phyloP scores from a whole-genome alignment of 1,140 invertebrate genomes.

The Homalodisca vitripennis region DNA sequence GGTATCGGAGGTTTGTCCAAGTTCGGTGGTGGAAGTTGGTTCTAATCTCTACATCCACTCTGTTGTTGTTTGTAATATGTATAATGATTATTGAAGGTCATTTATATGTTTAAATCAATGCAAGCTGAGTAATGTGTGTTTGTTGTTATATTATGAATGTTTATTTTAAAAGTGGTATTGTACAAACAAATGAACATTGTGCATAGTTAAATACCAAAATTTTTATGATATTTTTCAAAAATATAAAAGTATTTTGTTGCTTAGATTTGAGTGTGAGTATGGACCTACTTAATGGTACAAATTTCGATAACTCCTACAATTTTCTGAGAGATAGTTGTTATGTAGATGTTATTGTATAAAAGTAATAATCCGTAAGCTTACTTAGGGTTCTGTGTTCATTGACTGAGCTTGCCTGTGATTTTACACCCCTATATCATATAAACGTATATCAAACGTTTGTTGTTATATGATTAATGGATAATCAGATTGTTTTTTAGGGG shows the following conservation, averaged over 20 bases:
- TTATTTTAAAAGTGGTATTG: background rate
- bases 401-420: constrained; percentile 27
- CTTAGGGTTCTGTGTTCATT: constrained; percentile 22
- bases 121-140: background rate
- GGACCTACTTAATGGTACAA: constrained; percentile 1
- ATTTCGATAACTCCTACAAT: constrained; percentile 1
- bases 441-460: background rate
- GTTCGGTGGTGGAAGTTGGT: constrained; percentile 42
- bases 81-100: too few species aligned
- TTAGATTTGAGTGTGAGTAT: background rate
- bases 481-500: background rate
- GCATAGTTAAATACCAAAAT: constrained; percentile 1
- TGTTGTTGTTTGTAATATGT: too few species aligned
- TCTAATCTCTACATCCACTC: constrained; percentile 36
- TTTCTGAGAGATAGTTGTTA: constrained; percentile 15
- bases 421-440: background rate
- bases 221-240: constrained; percentile 10
- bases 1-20: constrained; percentile 42
- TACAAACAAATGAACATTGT: background rate
- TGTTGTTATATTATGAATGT: background rate
- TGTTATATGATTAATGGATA: constrained; percentile 4
- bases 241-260: background rate
- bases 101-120: too few species aligned
- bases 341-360: constrained; percentile 4
- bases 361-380: background rate